phyloP scores from a whole-genome alignment of 2,888 invertebrate species.

The Lasioglossum villosulum region DNA sequence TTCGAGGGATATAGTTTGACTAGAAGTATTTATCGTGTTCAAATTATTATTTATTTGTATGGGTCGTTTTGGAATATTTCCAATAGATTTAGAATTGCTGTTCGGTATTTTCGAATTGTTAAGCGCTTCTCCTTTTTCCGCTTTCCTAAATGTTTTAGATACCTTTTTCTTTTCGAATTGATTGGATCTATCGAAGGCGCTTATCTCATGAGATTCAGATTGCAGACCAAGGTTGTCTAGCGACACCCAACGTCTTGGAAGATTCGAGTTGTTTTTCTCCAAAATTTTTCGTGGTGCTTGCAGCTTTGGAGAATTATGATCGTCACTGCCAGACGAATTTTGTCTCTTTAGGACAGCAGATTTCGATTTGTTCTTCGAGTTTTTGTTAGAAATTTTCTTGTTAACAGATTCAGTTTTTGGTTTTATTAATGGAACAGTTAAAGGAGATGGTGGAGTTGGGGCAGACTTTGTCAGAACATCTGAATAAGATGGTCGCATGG shows the following conservation, averaged over 20 bases:
- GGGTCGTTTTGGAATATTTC: conserved; percentile 77
- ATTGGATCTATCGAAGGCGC: conserved; percentile 77
- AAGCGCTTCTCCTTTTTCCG: conserved; percentile 82
- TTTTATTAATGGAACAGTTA: conserved; percentile 78
- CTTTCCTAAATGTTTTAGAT: conserved; percentile 73
- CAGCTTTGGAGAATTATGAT: conserved; percentile 83
- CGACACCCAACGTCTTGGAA: conserved; percentile 85
- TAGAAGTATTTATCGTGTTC: conserved; percentile 77
- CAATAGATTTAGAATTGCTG: conserved; percentile 75
- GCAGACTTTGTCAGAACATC: conserved; percentile 91
- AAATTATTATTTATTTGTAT: conserved; percentile 80
- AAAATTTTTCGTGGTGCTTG: conserved; percentile 79
- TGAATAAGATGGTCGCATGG: conserved; percentile 94
- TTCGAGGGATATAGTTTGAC: conserved; percentile 77
- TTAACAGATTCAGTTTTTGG: conserved; percentile 82
- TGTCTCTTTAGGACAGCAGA: conserved; percentile 85
- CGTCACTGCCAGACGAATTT: conserved; percentile 86
- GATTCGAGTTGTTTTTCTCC: conserved; percentile 83
- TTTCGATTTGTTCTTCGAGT: conserved; percentile 83
- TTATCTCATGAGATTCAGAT: conserved; percentile 76
- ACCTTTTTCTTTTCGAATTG: conserved; percentile 81
- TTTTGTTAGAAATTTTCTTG: conserved; percentile 83
- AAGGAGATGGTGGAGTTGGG: conserved; percentile 82
- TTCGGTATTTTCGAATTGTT: conserved; percentile 84
- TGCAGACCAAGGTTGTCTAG: conserved; percentile 81